Base-by-base conservation (phyloP, 2,888 invertebrate species). In the Eupithecia vulgata region DNA sequence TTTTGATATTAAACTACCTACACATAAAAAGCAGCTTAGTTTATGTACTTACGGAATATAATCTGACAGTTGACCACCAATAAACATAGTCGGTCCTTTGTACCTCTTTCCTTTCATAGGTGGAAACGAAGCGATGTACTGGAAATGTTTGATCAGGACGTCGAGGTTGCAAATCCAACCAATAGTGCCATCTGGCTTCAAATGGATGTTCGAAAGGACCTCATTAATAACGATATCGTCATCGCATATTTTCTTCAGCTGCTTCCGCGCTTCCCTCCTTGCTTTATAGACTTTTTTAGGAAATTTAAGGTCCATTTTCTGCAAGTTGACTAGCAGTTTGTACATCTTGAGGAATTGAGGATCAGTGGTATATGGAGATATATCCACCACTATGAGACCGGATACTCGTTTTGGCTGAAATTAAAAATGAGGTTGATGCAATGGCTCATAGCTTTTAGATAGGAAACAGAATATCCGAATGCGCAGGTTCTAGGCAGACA, bases 1-100 rank as follows among this genome's bases (percentile, higher is more conserved):
- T 45, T 45, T 45, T 17, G 5, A 6, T 45, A 45, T 17, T 15
- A 17, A 17, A 5, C 6, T 45, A 45, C 45, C 6, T 45, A 42
- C 15, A 42, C 13, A 45, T 15, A n/a, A 5, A 8, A n/a, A 48
- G 40, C 13, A 8, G n/a, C 8, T 45, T 45, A 45, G 5, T 17
- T 5, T 45, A 45, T 12, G 1, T 35, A 90, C 94, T 94, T 92
- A 97, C 97, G 95, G 95, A 79, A 99, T 95, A 87, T 96, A 98
- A 82, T 96, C 96, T 0, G 98, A 99, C 0, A 95, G 90, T n/a
- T 94, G 96, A 40, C 99, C 99, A 64, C 96, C 97, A 52, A 99
- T 93, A 86, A 99, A 99, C 25, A 98, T 87, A 0, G 97, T 96
- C 0, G 97, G 97, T 0, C 97, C 97, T 10, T 84, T 78, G 83